Percentiles rank a stretch among this genome's conserved stretches.
Conservation (phyloP, 2,113 vertebrate genomes). For the Micronisus gabar region DNA sequence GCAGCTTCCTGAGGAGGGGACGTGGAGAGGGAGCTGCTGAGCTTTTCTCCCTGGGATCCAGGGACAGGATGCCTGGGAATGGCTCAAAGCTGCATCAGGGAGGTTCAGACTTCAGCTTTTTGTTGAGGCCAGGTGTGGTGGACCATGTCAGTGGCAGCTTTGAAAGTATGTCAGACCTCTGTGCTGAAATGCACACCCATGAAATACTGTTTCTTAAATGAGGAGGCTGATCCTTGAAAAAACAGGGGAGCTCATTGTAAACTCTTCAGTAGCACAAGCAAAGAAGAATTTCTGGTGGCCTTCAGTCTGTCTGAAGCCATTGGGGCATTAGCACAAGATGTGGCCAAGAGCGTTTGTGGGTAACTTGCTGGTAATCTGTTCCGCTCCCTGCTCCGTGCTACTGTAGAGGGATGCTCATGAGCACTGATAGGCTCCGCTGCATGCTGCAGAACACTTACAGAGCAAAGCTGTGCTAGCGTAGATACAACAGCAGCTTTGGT, state of each 20-base stretch:
- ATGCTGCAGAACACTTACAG: not conserved
- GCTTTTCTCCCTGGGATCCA: not conserved
- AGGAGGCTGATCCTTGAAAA: not conserved
- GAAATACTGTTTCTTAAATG: not conserved
- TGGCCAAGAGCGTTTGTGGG: accelerated
- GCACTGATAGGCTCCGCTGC: not conserved
- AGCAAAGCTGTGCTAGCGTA: not conserved
- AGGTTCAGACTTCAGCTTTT: not conserved
- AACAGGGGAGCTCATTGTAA: not conserved
- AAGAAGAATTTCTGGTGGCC: not conserved
- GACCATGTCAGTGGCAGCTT: not conserved
- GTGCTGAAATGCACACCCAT: not conserved
- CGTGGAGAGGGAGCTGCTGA: not conserved
- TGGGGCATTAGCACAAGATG: not conserved
- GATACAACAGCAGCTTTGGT: not conserved
- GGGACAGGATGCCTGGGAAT: not conserved
- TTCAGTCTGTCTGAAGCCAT: not conserved
- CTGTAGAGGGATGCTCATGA: not conserved
- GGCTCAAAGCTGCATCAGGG: not conserved
- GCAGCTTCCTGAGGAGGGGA: not conserved
- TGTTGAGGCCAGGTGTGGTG: not conserved
- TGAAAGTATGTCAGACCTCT: not conserved
- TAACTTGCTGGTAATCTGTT: not conserved
- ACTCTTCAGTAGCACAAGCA: not conserved
- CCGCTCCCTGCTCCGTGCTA: not conserved